These are phyloP conservation scores for Emys orbicularis DNA, from an alignment of 2,797 vertebrate species.

Conservation along the genomic window DNA sequence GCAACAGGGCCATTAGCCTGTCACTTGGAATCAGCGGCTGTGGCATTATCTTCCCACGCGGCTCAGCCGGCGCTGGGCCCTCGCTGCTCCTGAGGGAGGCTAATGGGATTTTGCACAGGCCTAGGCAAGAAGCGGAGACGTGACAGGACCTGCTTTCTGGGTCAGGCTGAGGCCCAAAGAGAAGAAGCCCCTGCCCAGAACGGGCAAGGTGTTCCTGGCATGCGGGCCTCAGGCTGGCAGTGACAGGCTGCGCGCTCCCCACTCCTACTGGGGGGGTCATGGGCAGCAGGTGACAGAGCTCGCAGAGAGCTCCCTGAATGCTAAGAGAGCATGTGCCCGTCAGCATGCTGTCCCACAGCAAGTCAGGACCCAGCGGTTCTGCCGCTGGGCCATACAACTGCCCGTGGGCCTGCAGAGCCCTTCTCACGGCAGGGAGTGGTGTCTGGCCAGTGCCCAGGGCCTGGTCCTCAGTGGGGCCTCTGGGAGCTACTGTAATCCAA, in stretches of 20 bases:
- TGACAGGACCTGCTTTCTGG: not conserved
- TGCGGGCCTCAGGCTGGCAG: accelerated
- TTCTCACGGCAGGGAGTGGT: not conserved
- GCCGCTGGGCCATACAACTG: no score
- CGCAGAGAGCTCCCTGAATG: not conserved
- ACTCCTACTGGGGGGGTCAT: accelerated
- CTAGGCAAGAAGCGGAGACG: not conserved
- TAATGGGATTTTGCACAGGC: conserved; percentile 22
- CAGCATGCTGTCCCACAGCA: not conserved
- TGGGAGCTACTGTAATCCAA: no score
- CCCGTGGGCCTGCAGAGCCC: no score
- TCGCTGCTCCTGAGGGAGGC: not conserved
- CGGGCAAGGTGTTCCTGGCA: not conserved
- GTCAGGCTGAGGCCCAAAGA: accelerated
- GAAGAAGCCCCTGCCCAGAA: not conserved
- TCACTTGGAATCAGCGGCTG: conserved; percentile 67
- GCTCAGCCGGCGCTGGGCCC: conserved; percentile 7
- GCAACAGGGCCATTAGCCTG: conserved; percentile 76
- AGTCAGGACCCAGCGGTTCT: no score
- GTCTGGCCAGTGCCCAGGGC: no score
- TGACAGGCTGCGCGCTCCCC: not conserved
- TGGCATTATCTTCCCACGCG: conserved; percentile 42
- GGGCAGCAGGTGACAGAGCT: not conserved
- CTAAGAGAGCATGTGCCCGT: accelerated
- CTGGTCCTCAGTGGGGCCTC: no score